Conservation (phyloP, 2,888 invertebrate genomes). For the Epiperipatus broadwayi region DNA sequence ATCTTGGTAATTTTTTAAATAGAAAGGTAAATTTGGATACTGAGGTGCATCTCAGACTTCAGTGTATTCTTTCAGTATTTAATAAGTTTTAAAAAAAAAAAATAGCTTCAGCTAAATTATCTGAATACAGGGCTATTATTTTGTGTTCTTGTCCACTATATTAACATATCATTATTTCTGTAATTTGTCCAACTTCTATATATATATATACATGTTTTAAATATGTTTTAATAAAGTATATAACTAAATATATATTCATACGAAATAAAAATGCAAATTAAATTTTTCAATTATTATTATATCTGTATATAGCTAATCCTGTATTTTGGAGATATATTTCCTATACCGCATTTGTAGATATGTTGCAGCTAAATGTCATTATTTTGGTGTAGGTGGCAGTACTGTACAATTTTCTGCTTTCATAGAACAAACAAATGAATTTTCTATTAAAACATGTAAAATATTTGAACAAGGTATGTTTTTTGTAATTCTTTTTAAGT, state of each 20-base stretch:
- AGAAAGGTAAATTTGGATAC: no score
- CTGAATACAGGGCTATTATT: no score
- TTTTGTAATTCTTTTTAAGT: slow-evolving; percentile 18
- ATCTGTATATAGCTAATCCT: neutral
- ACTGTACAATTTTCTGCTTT: slow-evolving; percentile 49
- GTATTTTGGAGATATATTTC: neutral
- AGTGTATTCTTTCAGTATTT: no score
- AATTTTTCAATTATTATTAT: slow-evolving; percentile 12
- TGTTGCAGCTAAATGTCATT: slow-evolving; percentile 72
- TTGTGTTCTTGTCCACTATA: no score
- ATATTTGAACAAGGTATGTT: slow-evolving; percentile 38
- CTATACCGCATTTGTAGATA: slow-evolving; percentile 32
- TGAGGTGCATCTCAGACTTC: no score
- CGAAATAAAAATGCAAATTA: neutral
- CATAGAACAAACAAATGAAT: slow-evolving; percentile 36
- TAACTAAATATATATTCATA: slow-evolving; percentile 13
- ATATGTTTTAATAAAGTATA: slow-evolving; percentile 14
- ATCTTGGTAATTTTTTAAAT: no score
- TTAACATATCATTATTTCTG: no score
- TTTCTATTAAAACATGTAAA: slow-evolving; percentile 42
- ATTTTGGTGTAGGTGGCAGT: slow-evolving; percentile 88
- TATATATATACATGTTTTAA: no score
- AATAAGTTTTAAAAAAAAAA: no score
- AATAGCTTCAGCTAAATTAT: no score
- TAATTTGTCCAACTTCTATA: no score